These are phyloP conservation scores for Nomada hirtipes DNA, from an alignment of 2,888 invertebrate species.

Conservation along the genomic window DNA sequence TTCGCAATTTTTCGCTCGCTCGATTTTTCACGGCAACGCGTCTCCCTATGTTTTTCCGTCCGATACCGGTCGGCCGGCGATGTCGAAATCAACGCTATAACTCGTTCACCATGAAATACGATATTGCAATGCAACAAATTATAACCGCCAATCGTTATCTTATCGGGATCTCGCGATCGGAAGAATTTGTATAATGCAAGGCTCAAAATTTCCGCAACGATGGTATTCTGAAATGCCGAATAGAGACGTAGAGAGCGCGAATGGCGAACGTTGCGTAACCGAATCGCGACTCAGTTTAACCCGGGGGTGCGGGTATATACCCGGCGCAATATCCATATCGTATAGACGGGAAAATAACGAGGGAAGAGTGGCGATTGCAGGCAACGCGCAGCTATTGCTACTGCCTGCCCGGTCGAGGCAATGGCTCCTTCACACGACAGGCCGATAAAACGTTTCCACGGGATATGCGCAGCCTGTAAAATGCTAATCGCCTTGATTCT, in stretches of 20 bases:
- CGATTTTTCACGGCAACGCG: not conserved
- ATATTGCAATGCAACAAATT: constrained; percentile 19
- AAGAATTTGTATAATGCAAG: constrained; percentile 13
- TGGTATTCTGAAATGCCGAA: constrained; percentile 74
- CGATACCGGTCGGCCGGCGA: constrained; percentile 7
- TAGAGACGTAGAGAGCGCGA: not conserved
- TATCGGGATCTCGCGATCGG: constrained; percentile 8
- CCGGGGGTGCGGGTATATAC: constrained; percentile 32
- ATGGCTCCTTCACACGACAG: constrained; percentile 82
- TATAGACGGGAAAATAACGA: constrained; percentile 72
- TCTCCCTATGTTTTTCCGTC: not conserved
- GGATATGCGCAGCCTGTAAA: constrained; percentile 78
- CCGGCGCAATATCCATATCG: constrained; percentile 65
- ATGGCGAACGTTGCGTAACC: constrained; percentile 69
- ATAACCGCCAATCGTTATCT: constrained; percentile 10
- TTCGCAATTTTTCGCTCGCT: constrained; percentile 17
- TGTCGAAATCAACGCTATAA: constrained; percentile 15
- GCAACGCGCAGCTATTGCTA: constrained; percentile 33
- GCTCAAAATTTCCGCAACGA: constrained; percentile 10
- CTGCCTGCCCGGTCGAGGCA: constrained; percentile 57
- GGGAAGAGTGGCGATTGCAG: constrained; percentile 62
- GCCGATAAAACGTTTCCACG: constrained; percentile 81
- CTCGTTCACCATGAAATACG: constrained; percentile 11
- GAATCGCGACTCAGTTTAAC: constrained; percentile 68
- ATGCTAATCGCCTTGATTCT: constrained; percentile 79